phyloP scores from a whole-genome alignment of 1,140 invertebrate species.

The Octopus sinensis region DNA sequence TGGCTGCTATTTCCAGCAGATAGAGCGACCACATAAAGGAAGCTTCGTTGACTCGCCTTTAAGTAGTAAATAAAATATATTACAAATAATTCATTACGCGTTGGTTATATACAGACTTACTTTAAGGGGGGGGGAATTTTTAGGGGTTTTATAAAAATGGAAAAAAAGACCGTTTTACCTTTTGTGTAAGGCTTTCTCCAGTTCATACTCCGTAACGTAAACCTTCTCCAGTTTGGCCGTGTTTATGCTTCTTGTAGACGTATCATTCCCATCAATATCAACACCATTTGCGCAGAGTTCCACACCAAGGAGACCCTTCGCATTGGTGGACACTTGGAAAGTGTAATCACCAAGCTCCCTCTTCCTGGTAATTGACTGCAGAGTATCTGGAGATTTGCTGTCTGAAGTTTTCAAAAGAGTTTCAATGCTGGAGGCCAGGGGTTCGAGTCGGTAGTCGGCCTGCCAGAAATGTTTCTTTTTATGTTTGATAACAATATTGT shows the following conservation, averaged over 20 bases:
- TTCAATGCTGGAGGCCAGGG: not conserved
- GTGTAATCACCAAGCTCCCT: not conserved
- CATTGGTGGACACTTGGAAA: slow-evolving; percentile 3
- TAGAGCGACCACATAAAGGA: no score
- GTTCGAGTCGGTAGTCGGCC: not conserved
- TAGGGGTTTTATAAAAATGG: no score
- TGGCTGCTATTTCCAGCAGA: no score
- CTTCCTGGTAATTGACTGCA: not conserved
- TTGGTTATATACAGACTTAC: no score
- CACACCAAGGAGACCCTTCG: not conserved
- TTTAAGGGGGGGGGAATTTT: no score
- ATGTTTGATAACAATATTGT: not conserved
- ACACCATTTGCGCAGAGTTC: not conserved
- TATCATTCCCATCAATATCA: not conserved
- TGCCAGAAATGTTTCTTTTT: not conserved
- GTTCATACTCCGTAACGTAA: slow-evolving; percentile 9
- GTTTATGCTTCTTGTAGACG: not conserved
- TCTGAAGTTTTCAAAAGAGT: not conserved
- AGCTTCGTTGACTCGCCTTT: no score
- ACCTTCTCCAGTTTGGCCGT: not conserved
- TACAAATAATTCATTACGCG: no score
- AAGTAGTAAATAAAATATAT: no score
- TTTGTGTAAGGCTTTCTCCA: not conserved
- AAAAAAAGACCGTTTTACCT: not conserved
- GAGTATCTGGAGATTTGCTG: not conserved